Evolutionary conservation across 2,113 vertebrate genomes (phyloP), one percentile per base, ranked within the genome.

Genomic region (Bucco capensis): DNA sequence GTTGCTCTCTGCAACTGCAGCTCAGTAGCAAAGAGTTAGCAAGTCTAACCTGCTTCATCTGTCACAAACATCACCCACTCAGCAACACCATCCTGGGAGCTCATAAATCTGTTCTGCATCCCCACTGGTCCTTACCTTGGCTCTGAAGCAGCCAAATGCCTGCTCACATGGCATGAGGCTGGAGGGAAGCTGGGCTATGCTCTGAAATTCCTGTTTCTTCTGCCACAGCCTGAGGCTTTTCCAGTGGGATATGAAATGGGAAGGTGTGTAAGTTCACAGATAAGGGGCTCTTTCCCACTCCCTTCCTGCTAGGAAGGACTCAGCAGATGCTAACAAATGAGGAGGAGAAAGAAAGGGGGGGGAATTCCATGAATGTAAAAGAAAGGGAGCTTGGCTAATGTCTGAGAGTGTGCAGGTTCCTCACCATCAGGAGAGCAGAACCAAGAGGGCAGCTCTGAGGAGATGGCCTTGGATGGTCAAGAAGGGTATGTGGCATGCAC

Each of bases 51-150:
- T 86, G 73, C 82, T 67, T 92, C 35, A 62, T 81, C 65, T 94
- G 56, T n/a, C 84, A 77, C 67, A 90, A 33, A 72, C 73, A 81
- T 84, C 92, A 75, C 84, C 89, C 65, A 71, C 81, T 86, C 77
- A 33, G 85, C 77, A 71, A 15, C 66, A 42, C 61, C 61, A 16
- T 84, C 86, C 51, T 74, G 70, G 70, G 5, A 18, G 30, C 74
- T 82, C 88, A 78, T 92, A 85, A 89, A 77, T 66, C 81, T 76
- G 0, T 72, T 87, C 74, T 82, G 70, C 84, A 82, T 78, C 81
- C 57, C 87, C 0, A 0, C 27, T 2, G 50, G 65, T 83, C 81
- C 56, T 85, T 30, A 49, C 53, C 64, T 78, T 19, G 44, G 42
- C n/a, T 71, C 77, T 70, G 66, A 87, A 38, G 14, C 57, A 85